Conservation (phyloP, 2,113 vertebrate genomes). For the Acanthisitta chloris region DNA sequence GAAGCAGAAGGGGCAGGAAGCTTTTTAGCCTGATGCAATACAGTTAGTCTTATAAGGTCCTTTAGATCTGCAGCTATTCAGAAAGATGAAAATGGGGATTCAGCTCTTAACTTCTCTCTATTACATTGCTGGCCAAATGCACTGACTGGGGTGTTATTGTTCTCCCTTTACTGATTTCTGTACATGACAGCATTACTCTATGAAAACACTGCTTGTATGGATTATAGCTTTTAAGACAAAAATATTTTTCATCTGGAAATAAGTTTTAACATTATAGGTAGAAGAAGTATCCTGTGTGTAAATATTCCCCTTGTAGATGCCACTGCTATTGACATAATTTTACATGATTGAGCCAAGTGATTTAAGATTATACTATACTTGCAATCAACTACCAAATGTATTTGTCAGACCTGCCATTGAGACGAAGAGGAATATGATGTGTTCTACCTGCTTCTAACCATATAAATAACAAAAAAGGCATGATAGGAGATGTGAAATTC, state of each 20-base stretch:
- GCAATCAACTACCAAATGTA: background rate
- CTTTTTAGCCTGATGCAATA: background rate
- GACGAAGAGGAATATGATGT: background rate
- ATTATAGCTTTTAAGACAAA: background rate
- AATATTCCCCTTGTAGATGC: background rate
- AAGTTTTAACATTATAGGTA: background rate
- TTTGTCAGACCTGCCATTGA: background rate
- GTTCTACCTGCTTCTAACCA: background rate
- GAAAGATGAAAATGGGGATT: background rate
- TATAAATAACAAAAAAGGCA: background rate
- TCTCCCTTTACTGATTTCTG: background rate
- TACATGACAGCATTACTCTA: background rate
- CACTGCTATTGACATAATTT: background rate
- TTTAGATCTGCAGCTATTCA: background rate
- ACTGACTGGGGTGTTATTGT: background rate
- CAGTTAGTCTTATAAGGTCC: background rate
- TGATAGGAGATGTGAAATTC: background rate
- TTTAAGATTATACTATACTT: background rate
- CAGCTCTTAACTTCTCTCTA: background rate
- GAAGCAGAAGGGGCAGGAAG: background rate
- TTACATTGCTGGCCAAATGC: background rate
- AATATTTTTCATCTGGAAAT: background rate
- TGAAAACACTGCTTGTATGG: background rate
- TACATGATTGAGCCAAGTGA: background rate
- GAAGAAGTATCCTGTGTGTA: background rate